Evolutionary conservation across 2,888 invertebrate genomes (phyloP).

Genomic region (Coleophora deauratella): DNA sequence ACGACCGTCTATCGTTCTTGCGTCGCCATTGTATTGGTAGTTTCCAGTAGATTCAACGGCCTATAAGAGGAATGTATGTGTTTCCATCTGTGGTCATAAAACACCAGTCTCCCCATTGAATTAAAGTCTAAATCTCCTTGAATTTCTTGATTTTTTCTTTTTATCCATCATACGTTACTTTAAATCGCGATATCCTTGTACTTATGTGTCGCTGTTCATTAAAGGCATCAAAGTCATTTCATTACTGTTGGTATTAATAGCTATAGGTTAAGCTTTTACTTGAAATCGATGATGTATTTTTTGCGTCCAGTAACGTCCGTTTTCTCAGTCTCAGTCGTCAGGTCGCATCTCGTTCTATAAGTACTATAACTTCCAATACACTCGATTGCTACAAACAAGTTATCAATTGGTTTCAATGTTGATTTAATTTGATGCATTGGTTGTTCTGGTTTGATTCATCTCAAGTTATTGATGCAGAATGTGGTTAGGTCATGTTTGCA

Average conservation of each 20-base stretch:
- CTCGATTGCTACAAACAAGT: conserved; percentile 22
- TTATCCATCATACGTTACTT: too few species aligned
- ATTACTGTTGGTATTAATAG: neutral
- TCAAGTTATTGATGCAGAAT: conserved; percentile 10
- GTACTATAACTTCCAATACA: conserved; percentile 11
- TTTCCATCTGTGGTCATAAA: neutral
- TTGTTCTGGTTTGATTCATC: conserved; percentile 20
- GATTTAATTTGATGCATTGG: conserved; percentile 47
- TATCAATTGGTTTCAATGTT: conserved; percentile 51
- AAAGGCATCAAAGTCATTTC: conserved; percentile 19
- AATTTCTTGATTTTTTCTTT: too few species aligned
- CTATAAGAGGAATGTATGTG: neutral
- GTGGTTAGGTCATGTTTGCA: conserved; percentile 11
- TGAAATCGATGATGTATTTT: too few species aligned
- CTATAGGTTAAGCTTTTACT: too few species aligned
- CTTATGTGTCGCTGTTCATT: too few species aligned
- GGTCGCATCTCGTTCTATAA: too few species aligned
- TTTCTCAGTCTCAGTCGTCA: too few species aligned
- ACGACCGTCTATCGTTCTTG: conserved; percentile 49
- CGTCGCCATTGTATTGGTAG: conserved; percentile 37
- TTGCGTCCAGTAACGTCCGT: too few species aligned
- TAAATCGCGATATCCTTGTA: neutral
- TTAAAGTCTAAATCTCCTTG: too few species aligned
- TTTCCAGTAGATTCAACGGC: conserved; percentile 8
- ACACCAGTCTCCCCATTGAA: too few species aligned